phyloP scores from a whole-genome alignment of 2,113 vertebrate genomes.

The Lonchura striata region DNA sequence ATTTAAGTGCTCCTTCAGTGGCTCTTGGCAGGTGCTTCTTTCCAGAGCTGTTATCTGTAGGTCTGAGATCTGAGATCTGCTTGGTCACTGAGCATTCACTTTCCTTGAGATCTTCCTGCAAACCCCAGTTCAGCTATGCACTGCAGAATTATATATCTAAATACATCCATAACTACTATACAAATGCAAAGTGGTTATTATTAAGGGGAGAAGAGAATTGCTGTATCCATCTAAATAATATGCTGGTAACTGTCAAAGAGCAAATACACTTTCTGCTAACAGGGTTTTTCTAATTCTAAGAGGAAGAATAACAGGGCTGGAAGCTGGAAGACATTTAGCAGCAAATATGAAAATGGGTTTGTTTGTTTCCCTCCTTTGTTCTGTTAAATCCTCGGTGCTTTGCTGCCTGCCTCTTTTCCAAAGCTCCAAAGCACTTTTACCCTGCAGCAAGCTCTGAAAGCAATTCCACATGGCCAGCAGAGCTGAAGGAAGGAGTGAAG shows the following conservation, averaged over 20 bases:
- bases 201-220: conserved; percentile 29
- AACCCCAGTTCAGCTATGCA: not conserved
- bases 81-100: not conserved
- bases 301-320: conserved; percentile 24
- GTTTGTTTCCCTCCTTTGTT: conserved; percentile 17
- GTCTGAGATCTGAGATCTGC: not conserved
- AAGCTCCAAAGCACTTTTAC: conserved; percentile 31
- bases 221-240: conserved; percentile 38
- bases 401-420: not conserved
- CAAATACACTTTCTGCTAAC: conserved; percentile 15
- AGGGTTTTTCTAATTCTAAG: conserved; percentile 13
- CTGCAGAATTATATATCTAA: not conserved
- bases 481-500: not conserved
- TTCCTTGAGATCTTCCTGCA: not conserved
- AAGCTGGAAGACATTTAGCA: conserved; percentile 32
- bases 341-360: conserved; percentile 35
- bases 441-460: conserved; percentile 42
- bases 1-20: not conserved
- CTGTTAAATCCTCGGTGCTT: not conserved
- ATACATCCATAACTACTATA: not conserved
- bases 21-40: not conserved
- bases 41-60: not conserved
- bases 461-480: conserved; percentile 23
- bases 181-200: conserved; percentile 18
- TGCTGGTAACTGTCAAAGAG: conserved; percentile 17